Base-by-base conservation (phyloP, 2,113 vertebrate species). In the Felis chaus region DNA sequence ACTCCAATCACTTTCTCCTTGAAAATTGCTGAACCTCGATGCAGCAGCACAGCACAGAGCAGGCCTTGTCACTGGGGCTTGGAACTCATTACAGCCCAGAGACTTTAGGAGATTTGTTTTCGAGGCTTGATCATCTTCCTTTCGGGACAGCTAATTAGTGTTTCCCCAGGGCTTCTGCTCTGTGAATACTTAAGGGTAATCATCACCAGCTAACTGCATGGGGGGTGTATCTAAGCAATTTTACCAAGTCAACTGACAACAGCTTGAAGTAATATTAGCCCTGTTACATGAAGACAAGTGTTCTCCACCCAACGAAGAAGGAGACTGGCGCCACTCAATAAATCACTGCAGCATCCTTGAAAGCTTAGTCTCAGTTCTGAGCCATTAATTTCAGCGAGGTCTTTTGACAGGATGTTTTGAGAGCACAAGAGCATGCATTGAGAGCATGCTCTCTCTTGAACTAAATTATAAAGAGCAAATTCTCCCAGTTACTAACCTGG, bases 201-300 rank as follows among this genome's bases (percentile, higher is more conserved):
- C 99, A 98, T 98, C 98, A 97, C 97, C 97, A 98, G 97, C 98
- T 98, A 99, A 97, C 98, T 98, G 97, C 74, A 95, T 97, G 90
- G 55, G 45, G 97, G 98, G 98, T 92, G 99, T 97, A 98, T 98
- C 98, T 98, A 98, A 98, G 98, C 98, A 98, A 99, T 98, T 98
- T 98, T 97, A 97, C 98, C 98, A 98, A 98, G 98, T 98, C 98
- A 99, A 98, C 98, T 98, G 98, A 99, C 98, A 98, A 98, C 98
- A 99, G 99, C 98, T 98, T 99, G 98, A 99, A 98, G 98, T 97
- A 98, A 98, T 99, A 99, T 99, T 98, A 99, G 98, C 98, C 98
- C 95, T 98, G 97, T 98, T 98, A 99, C 80, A 96, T 65, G 94
- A 98, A 98, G 97, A 98, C 98, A 98, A 99, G 98, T 97, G 97